Evolutionary conservation across 2,797 vertebrate species (phyloP), one percentile per base, ranked within the genome.

Genomic region (Hoplostethus mediterraneus): DNA sequence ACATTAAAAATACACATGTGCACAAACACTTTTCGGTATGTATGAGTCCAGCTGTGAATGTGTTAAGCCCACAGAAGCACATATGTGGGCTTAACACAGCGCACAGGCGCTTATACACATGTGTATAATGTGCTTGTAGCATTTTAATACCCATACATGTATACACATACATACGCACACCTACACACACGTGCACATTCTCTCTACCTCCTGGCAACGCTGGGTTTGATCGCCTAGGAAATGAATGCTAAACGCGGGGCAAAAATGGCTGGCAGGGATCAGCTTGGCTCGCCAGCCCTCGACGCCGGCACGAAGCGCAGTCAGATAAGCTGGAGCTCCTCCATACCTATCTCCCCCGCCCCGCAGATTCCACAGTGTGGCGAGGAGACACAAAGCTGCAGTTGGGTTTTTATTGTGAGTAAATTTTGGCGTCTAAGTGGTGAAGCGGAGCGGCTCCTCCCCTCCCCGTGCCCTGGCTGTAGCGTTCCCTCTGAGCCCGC

Each of bases 191-290:
- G 36, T 17, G 4, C 45, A 10, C 45, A 12, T 55, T 48, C 80
- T 42, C 57, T 58, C 57, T 65, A 81, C 81, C 87, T 84, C 67
- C 67, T 89, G 91, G 89, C 87, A 84, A 87, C 8, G 36, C 62
- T 59, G 16, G 80, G 86, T 90, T 91, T 88, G 86, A 92, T 92
- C 81, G 75, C 80, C 87, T 90, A 89, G 90, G 92, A 92, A 92
- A 92, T 92, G 85, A 93, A 90, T 90, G 82, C 83, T 90, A 91
- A 93, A 91, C 73, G 83, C 84, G 79, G 86, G 83, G 86, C 82
- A 91, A 89, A 89, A 91, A 91, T 89, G 90, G 90, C 87, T 90
- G 89, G 88, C 89, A 89, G 85, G 80, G 85, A 89, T 92, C 87
- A 93, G 87, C 88, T 86, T 87, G 87, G 88, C 72, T 84, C 62